Conservation (phyloP, 2,888 invertebrate species). For the Abrostola tripartita region DNA sequence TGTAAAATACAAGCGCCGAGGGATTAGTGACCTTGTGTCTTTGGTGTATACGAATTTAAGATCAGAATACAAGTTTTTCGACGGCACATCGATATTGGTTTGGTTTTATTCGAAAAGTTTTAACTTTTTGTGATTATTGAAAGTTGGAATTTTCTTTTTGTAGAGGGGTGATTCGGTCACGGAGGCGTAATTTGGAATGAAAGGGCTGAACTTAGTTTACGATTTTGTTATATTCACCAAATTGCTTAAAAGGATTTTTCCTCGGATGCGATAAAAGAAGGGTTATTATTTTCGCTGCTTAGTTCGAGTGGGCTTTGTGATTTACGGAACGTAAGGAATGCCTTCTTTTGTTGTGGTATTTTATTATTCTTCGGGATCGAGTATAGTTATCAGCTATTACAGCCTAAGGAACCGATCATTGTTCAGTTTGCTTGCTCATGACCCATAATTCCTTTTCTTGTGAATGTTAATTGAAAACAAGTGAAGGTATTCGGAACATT, state of each 20-base stretch:
- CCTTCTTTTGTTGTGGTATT: conserved; percentile 37
- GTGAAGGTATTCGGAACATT: not conserved
- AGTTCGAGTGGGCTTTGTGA: conserved; percentile 51
- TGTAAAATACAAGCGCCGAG: conserved; percentile 25
- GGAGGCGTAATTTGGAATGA: conserved; percentile 58
- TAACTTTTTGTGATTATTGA: conserved; percentile 68
- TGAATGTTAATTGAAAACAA: conserved; percentile 1
- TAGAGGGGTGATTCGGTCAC: conserved; percentile 55
- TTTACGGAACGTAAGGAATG: conserved; percentile 37
- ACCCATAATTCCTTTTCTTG: not conserved
- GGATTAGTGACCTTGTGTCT: conserved; percentile 19
- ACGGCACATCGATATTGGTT: conserved; percentile 39
- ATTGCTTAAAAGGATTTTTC: conserved; percentile 56
- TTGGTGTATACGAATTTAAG: conserved; percentile 10
- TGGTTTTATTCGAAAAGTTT: conserved; percentile 68
- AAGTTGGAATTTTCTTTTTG: conserved; percentile 65
- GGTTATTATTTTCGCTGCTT: conserved; percentile 52
- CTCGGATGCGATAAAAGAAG: conserved; percentile 39
- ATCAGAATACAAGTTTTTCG: conserved; percentile 39
- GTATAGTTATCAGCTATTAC: conserved; percentile 47
- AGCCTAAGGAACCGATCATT: conserved; percentile 33
- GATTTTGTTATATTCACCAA: conserved; percentile 64
- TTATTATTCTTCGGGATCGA: conserved; percentile 50
- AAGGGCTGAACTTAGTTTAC: conserved; percentile 60
- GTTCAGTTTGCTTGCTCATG: not conserved